phyloP scores from a whole-genome alignment of 2,797 vertebrate genomes.

The Diplodus puntazzo region DNA sequence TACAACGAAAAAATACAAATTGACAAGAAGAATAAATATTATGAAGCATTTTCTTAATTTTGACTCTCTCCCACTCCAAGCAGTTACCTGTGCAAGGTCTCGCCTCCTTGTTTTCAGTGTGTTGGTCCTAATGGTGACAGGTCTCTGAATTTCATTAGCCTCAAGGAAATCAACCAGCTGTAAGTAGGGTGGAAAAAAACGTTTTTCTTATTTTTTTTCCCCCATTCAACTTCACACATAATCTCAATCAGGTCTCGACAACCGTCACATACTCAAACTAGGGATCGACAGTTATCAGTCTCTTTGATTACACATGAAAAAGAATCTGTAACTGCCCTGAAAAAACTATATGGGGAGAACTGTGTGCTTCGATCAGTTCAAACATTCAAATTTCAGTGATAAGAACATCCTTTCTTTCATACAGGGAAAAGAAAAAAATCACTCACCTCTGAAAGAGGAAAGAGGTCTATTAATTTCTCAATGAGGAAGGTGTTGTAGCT shows the following conservation, averaged over 20 bases:
- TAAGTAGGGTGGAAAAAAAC: neutral
- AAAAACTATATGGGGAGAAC: too few species aligned
- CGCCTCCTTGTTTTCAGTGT: slow-evolving; percentile 95
- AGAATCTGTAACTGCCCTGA: too few species aligned
- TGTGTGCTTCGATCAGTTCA: neutral
- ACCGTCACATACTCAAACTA: neutral
- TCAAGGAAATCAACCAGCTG: slow-evolving; percentile 97
- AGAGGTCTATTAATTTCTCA: slow-evolving; percentile 91
- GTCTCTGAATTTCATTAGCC: slow-evolving; percentile 96
- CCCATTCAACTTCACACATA: neutral
- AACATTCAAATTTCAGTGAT: neutral
- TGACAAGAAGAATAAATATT: too few species aligned
- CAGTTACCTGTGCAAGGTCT: slow-evolving; percentile 94
- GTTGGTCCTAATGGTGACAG: slow-evolving; percentile 96
- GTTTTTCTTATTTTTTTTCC: neutral
- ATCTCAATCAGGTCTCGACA: neutral
- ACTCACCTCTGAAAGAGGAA: slow-evolving; percentile 93
- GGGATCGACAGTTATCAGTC: too few species aligned
- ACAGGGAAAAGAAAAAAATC: neutral
- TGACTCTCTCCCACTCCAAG: neutral
- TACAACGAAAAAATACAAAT: neutral
- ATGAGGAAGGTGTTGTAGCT: slow-evolving; percentile 95
- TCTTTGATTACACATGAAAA: too few species aligned
- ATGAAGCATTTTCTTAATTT: too few species aligned
- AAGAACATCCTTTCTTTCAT: neutral